These are phyloP conservation scores for Hypsibius dujardini DNA, from an alignment of 1,140 invertebrate genomes.

Conservation along the genomic window DNA sequence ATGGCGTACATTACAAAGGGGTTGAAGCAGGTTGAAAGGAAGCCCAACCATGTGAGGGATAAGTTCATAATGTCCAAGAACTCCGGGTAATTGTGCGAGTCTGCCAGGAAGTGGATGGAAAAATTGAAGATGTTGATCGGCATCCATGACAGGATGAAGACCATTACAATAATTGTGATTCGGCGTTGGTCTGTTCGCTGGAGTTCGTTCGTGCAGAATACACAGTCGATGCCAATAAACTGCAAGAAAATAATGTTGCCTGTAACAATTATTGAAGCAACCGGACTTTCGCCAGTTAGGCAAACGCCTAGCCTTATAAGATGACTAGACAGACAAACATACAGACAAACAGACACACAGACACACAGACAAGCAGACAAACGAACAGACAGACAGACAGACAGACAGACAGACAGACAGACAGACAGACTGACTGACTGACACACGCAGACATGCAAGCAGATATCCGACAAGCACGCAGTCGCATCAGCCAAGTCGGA, in stretches of 20 bases:
- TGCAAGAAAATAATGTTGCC: neutral
- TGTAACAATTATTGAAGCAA: too few relatives aligned
- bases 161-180: neutral
- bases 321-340: too few relatives aligned
- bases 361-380: too few relatives aligned
- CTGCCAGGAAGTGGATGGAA: neutral
- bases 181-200: neutral
- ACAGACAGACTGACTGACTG: too few relatives aligned
- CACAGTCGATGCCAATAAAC: neutral
- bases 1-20: constrained; percentile 5
- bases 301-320: too few relatives aligned
- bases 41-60: neutral
- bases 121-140: constrained; percentile 13
- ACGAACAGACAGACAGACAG: too few relatives aligned
- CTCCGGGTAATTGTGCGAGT: neutral
- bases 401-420: too few relatives aligned
- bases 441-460: too few relatives aligned
- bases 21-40: neutral
- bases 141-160: neutral
- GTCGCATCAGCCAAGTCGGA: too few relatives aligned
- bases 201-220: neutral
- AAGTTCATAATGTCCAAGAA: neutral
- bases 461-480: too few relatives aligned
- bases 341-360: too few relatives aligned
- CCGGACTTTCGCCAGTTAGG: too few relatives aligned